phyloP scores from a whole-genome alignment of 2,888 invertebrate genomes.

The Axea sp. region DNA sequence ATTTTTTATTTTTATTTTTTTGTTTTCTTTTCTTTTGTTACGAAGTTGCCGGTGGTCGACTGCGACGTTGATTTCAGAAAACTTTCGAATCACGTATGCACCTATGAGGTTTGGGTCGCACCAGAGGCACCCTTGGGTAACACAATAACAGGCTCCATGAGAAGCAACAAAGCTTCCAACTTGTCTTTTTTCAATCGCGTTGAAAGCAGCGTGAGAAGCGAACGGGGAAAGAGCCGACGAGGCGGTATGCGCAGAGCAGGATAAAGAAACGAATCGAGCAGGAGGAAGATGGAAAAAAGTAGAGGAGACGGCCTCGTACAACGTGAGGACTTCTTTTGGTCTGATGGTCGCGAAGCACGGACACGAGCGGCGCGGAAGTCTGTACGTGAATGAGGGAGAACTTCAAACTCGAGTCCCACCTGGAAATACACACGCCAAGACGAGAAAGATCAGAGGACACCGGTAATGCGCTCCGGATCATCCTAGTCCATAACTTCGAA shows the following conservation, averaged over 20 bases:
- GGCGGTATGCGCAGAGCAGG: conserved; percentile 9
- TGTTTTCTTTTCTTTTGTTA: too few relatives aligned
- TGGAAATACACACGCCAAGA: conserved; percentile 27
- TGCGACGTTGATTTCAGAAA: conserved; percentile 50
- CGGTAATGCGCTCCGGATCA: conserved; percentile 37
- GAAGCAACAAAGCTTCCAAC: conserved; percentile 54
- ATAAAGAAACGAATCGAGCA: conserved; percentile 12
- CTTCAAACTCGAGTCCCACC: conserved; percentile 32
- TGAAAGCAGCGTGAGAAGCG: conserved; percentile 58
- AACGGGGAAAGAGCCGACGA: conserved; percentile 21
- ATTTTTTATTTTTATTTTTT: too few relatives aligned
- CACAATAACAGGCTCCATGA: conserved; percentile 62
- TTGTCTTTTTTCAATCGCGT: conserved; percentile 49
- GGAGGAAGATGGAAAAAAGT: conserved; percentile 8
- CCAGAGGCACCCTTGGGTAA: conserved; percentile 57
- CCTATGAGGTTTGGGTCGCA: conserved; percentile 62
- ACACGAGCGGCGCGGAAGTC: conserved; percentile 1
- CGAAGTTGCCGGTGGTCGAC: conserved; percentile 40
- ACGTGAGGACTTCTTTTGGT: conserved; percentile 47
- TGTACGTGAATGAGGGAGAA: conserved; percentile 42
- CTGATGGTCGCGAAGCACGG: conserved; percentile 4
- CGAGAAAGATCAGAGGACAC: conserved; percentile 33
- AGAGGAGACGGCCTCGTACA: conserved; percentile 24
- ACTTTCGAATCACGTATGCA: conserved; percentile 64
- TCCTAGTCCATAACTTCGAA: conserved; percentile 28